Evolutionary conservation across 2,888 invertebrate species (phyloP), one percentile per base, ranked within the genome.

Genomic region (Cerceris rybyensis): DNA sequence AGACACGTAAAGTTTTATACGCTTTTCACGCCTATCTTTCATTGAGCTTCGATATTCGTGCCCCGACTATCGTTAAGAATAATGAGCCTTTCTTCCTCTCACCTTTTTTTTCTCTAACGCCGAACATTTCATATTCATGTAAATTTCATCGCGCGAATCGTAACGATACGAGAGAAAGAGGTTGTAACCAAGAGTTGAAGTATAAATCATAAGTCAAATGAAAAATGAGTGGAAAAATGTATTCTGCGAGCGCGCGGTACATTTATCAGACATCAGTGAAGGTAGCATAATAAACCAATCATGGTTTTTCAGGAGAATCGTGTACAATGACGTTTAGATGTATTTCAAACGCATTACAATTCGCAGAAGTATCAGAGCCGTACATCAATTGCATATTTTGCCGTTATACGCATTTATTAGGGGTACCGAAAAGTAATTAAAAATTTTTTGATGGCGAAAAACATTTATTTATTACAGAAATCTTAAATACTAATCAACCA

Each of bases 71-170:
- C 13, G 11, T 50, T 46, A 14, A 42, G 43, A 67, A 67, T 75
- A 75, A 75, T 66, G 67, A 75, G 72, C 58, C 64, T 50, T 58
- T 57, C 66, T 71, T 66, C n/a, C 7, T 28, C 41, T n/a, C 28
- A 2, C 4, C 4, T 28, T 28, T 28, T 28, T 28, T 28, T 28
- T 28, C 28, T 28, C 4, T 28, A 28, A 28, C 28, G 28, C 28
- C 46, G 54, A 61, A 42, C 50, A 65, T 70, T 64, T 46, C 50
- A 63, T 58, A 71, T 71, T 67, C 72, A 41, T 49, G 57, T 52
- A 55, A 67, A 72, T 75, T 46, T 39, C 41, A 39, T n/a, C 61
- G 71, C 39, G 61, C 66, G 60, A 60, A 66, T 71, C 61, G 50
- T 59, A 49, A 50, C 66, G 60, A 64, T 64, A 16, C 42, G 54